Percentiles rank a stretch among this genome's conserved stretches.
Conservation (phyloP, 2,113 vertebrate genomes). For the Macrotus californicus region DNA sequence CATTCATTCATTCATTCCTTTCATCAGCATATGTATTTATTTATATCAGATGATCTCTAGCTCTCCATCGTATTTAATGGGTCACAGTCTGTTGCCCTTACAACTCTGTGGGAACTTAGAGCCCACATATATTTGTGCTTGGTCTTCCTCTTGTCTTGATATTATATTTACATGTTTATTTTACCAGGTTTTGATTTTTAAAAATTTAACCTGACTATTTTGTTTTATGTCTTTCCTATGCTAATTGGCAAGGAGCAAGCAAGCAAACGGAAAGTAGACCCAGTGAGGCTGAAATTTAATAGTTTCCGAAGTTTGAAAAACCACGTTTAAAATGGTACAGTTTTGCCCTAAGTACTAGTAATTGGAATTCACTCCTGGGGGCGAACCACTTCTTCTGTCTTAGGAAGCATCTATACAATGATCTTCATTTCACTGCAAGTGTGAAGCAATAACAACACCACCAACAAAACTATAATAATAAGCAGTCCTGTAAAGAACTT, state of each 20-base stretch:
- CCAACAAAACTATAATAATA: neutral
- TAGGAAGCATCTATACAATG: neutral
- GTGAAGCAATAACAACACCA: neutral
- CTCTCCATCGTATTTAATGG: slow-evolving; percentile 15
- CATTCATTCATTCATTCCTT: neutral
- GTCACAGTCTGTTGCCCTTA: neutral
- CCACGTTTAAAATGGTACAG: neutral
- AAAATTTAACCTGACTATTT: neutral
- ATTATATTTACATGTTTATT: neutral
- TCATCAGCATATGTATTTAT: neutral
- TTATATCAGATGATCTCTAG: neutral
- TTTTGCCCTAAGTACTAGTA: neutral
- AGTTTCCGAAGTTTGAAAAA: neutral
- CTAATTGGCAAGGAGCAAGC: neutral
- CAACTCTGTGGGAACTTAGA: neutral
- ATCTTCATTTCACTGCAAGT: neutral
- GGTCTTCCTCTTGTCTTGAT: neutral
- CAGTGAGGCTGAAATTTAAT: neutral
- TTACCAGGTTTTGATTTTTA: neutral
- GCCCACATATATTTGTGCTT: neutral
- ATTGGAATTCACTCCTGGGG: neutral
- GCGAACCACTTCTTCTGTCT: neutral
- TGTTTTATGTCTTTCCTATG: slow-evolving; percentile 13
- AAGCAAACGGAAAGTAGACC: neutral
- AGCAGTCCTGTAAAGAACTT: neutral